phyloP scores from a whole-genome alignment of 2,797 vertebrate genomes.

The Psittacula derbiana region DNA sequence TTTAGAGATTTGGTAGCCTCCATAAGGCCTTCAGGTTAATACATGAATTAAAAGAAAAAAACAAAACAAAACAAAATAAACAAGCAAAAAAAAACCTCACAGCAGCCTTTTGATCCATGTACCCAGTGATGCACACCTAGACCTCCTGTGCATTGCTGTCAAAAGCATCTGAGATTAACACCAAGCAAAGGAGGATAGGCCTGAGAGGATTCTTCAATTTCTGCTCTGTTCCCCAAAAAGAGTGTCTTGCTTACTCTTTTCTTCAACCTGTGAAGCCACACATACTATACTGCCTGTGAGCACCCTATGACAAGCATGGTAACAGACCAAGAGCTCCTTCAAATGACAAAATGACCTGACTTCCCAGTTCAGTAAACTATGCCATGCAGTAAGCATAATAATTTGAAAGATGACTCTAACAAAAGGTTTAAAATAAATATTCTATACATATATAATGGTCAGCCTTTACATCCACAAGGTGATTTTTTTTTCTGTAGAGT shows the following conservation, averaged over 20 bases:
- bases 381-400: neutral
- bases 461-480: neutral
- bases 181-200: neutral
- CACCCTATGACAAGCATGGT: rapidly evolving
- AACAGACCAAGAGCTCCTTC: neutral
- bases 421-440: neutral
- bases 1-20: neutral
- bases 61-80: neutral
- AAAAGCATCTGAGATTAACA: neutral
- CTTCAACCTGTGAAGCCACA: neutral
- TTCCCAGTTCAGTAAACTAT: neutral
- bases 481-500: neutral
- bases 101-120: neutral
- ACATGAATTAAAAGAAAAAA: neutral
- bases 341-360: neutral
- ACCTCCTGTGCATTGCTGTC: neutral
- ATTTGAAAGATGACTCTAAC: neutral
- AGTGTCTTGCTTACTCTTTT: neutral
- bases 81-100: rapidly evolving
- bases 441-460: neutral
- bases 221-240: neutral
- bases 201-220: neutral
- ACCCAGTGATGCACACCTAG: neutral
- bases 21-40: neutral
- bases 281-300: rapidly evolving